Evolutionary conservation across 2,113 vertebrate species (phyloP), one percentile per base, ranked within the genome.

Genomic region (Mirza zaza): DNA sequence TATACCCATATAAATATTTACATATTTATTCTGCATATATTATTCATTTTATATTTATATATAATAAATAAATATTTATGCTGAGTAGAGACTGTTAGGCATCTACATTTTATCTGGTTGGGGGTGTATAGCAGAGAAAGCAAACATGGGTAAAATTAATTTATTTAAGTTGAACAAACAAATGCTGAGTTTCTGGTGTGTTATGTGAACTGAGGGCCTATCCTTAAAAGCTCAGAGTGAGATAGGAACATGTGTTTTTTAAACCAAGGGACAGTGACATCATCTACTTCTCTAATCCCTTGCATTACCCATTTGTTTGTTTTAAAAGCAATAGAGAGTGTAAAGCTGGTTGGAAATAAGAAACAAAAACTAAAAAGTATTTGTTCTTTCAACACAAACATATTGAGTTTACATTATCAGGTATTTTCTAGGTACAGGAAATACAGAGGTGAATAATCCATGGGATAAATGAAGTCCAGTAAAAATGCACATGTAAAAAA

Each of bases 281-380:
- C 34, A 57, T 67, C 57, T 34, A 32, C 25, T 55, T 88, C 15
- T 59, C n/a, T 75, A 91, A 91, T 50, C 55, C 32, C 71, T 34
- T 55, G 13, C 45, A 85, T 84, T 45, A 85, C 25, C n/a, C 61
- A 77, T 36, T 71, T 82, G 14, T 92, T 67, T 96, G n/a, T 91
- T 84, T 88, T 57, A 85, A 82, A 6, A 90, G 59, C 50, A 82
- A 85, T 8, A 85, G 29, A 45, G 5, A 80, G n/a, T 61, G 21
- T 89, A 20, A 92, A 84, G 42, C 55, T 75, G 29, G 70, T 1
- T 95, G 34, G 48, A 96, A 97, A 91, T 63, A 81, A 82, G 13
- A 68, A 94, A 73, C 6, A 87, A 39, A 11, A 96, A 94, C 18
- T 50, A 15, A 34, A 76, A 29, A 88, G 84, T 82, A 91, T 61